Evolutionary conservation across 2,888 invertebrate species (phyloP).

Genomic region (Sinhomidia bicolor): DNA sequence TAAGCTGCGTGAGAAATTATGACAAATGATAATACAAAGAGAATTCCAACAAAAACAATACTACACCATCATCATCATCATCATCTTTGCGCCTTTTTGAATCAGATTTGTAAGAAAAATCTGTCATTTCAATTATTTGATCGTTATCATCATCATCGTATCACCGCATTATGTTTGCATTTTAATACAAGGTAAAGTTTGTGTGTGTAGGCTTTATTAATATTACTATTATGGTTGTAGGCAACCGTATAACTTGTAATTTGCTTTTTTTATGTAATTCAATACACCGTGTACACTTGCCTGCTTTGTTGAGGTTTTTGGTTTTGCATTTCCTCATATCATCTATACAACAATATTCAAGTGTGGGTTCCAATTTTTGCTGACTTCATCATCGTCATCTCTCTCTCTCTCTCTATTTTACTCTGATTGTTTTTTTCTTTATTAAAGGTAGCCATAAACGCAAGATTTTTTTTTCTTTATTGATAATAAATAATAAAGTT

Average conservation of each 20-base stretch:
- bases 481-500: not conserved
- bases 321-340: slow-evolving; percentile 30
- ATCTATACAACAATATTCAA: not conserved
- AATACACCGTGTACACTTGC: no score
- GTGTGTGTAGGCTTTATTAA: not conserved
- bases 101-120: not conserved
- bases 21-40: not conserved
- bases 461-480: not conserved
- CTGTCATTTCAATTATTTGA: slow-evolving; percentile 14
- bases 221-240: no score
- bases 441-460: not conserved
- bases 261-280: no score
- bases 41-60: no score
- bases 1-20: slow-evolving; percentile 1
- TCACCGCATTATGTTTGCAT: no score
- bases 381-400: slow-evolving; percentile 13
- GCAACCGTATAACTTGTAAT: no score
- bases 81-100: no score
- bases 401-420: not conserved
- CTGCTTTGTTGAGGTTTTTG: slow-evolving; percentile 19
- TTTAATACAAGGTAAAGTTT: not conserved
- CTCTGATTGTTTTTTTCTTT: slow-evolving; percentile 12
- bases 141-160: not conserved
- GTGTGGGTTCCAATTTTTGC: slow-evolving; percentile 21
- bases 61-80: no score